Conservation (phyloP, 2,113 vertebrate genomes). For the Chaetorhynchus papuensis region DNA sequence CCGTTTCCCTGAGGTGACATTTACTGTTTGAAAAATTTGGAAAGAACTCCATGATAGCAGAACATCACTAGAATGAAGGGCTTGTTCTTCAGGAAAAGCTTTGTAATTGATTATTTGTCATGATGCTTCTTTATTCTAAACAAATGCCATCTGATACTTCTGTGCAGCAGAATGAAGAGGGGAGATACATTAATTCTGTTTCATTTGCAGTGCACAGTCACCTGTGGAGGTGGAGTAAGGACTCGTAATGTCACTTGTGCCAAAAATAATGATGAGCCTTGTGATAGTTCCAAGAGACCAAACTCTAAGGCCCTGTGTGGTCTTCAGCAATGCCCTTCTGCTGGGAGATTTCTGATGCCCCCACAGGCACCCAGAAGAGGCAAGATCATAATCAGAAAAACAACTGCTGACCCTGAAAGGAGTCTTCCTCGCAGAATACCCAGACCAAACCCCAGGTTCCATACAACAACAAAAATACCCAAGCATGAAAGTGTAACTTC, state of each 20-base stretch:
- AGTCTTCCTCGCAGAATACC: not conserved
- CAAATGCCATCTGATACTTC: not conserved
- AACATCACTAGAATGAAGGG: not conserved
- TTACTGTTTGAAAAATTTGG: not conserved
- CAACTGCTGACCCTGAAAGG: not conserved
- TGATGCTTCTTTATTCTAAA: not conserved
- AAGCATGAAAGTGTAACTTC: conserved; percentile 19
- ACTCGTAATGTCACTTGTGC: conserved; percentile 83
- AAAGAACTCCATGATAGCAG: not conserved
- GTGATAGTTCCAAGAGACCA: conserved; percentile 81
- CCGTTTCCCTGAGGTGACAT: not conserved
- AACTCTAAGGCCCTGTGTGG: conserved; percentile 87
- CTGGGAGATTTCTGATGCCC: conserved; percentile 47
- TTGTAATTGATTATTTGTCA: not conserved
- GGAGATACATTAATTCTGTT: not conserved
- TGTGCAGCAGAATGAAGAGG: not conserved
- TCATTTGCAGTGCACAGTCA: conserved; percentile 85
- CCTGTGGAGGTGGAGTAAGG: conserved; percentile 88
- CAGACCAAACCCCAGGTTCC: not conserved
- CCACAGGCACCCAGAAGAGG: conserved; percentile 48
- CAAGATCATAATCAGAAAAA: conserved; percentile 41
- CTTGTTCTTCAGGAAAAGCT: not conserved
- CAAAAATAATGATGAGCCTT: conserved; percentile 73
- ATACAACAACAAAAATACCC: conserved; percentile 3
- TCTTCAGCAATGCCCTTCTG: conserved; percentile 85